Evolutionary conservation across 2,888 invertebrate genomes (phyloP), one percentile per base, ranked within the genome.

Genomic region (Plagodis pulveraria): DNA sequence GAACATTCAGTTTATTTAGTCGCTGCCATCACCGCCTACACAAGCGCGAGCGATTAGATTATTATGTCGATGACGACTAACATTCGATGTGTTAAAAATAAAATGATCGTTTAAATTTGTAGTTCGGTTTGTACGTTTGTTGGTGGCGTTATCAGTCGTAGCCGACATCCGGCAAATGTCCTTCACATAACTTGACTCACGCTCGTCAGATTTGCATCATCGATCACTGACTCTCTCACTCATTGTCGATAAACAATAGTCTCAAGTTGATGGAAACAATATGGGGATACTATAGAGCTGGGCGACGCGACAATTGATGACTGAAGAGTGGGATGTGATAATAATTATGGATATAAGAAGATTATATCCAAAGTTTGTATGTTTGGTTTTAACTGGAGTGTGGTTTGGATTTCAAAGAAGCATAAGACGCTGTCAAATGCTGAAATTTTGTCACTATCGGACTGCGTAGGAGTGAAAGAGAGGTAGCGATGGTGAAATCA

Each of bases 161-260:
- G 78, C 72, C 72, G 74, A 73, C 73, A 80, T 85, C 84, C 84
- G 84, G 78, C 76, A 65, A 62, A 65, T 73, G 84, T 72, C 87
- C 85, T 86, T 85, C 83, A 72, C 65, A 58, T 63, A 72, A 73
- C 71, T 73, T 77, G 84, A 87, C 79, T 88, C 87, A 86, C 70
- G 46, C 45, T 34, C 70, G 76, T 76, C 78, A 77, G 76, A 76
- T 78, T 83, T 79, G 75, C 78, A 78, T 80, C 76, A 79, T 78
- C 77, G 81, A 80, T 79, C 78, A 76, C 73, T 65, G 67, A 67
- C 62, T 69, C 64, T 66, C 67, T 56, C 59, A 67, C 42, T 43
- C 52, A 50, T 66, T 59, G 66, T 67, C 66, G 63, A 70, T 67
- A 69, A 59, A 67, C 69, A 64, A 62, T 53, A 65, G 61, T 71